Conservation (phyloP, 2,888 invertebrate genomes). For the Nephrocerus scutellatus region DNA sequence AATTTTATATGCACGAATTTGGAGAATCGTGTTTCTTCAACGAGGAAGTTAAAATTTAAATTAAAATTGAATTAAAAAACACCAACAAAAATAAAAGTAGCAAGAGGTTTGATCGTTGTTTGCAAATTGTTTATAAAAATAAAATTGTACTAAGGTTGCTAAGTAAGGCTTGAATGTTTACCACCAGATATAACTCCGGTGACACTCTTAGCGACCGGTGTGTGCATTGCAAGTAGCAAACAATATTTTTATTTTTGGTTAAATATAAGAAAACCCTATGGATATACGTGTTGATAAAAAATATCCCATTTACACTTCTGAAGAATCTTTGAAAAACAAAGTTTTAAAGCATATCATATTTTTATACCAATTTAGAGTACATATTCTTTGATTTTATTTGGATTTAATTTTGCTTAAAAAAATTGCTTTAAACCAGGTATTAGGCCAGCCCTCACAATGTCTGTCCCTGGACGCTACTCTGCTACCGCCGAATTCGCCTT, state of each 20-base stretch:
- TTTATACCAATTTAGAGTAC: conserved; percentile 10
- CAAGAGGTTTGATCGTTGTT: conserved; percentile 45
- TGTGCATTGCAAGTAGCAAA: conserved; percentile 47
- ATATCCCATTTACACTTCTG: conserved; percentile 21
- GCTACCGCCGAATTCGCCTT: conserved; percentile 47
- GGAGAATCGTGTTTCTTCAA: too few species aligned
- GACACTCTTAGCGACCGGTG: conserved; percentile 34
- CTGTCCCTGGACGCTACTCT: conserved; percentile 50
- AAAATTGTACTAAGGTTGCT: conserved; percentile 46
- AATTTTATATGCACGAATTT: too few species aligned
- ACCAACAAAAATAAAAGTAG: conserved; percentile 26
- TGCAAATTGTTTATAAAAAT: conserved; percentile 43
- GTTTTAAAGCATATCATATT: conserved; percentile 12
- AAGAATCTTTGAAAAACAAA: conserved; percentile 13
- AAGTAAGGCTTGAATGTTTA: conserved; percentile 13
- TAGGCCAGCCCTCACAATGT: conserved; percentile 51
- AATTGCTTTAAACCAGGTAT: conserved; percentile 37
- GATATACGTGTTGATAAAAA: conserved; percentile 23
- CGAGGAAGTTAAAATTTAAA: too few species aligned
- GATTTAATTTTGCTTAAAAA: conserved; percentile 16
- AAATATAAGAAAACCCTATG: conserved; percentile 41
- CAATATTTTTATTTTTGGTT: conserved; percentile 34
- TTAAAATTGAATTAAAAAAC: too few species aligned
- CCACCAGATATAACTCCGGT: background rate
- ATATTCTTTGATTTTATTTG: too few species aligned